Conservation (phyloP, 2,888 invertebrate species). For the Cantharis nigra region DNA sequence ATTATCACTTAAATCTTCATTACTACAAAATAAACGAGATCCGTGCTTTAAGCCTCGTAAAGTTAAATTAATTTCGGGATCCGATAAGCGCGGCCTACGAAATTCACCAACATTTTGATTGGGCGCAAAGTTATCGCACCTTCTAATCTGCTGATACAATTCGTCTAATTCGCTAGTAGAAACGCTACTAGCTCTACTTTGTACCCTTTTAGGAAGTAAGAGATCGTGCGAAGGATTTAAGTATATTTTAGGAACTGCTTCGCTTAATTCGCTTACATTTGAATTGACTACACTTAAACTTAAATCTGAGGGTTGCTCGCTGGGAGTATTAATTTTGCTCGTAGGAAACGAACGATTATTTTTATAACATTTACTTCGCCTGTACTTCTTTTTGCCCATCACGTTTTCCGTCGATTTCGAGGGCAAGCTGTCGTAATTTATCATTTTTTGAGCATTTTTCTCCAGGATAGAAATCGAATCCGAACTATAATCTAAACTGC, state of each 20-base stretch:
- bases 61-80: constrained; percentile 49
- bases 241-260: constrained; percentile 50
- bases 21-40: constrained; percentile 34
- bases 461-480: constrained; percentile 52
- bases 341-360: constrained; percentile 3
- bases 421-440: constrained; percentile 48
- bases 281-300: constrained; percentile 47
- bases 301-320: constrained; percentile 32
- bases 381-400: constrained; percentile 5
- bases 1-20: constrained; percentile 40
- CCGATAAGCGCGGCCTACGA: constrained; percentile 47
- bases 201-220: constrained; percentile 54
- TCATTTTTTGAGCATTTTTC: constrained; percentile 32
- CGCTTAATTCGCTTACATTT: constrained; percentile 23
- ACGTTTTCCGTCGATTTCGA: not conserved
- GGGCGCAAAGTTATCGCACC: constrained; percentile 50
- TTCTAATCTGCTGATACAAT: constrained; percentile 70
- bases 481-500: constrained; percentile 72
- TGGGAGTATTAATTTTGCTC: constrained; percentile 5
- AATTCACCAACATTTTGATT: constrained; percentile 12
- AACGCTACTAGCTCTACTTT: constrained; percentile 64
- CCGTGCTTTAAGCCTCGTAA: constrained; percentile 39
- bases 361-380: constrained; percentile 6
- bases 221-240: constrained; percentile 58
- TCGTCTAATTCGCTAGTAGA: constrained; percentile 67